Conservation (phyloP, 2,888 invertebrate genomes). For the Lycia hirtaria region DNA sequence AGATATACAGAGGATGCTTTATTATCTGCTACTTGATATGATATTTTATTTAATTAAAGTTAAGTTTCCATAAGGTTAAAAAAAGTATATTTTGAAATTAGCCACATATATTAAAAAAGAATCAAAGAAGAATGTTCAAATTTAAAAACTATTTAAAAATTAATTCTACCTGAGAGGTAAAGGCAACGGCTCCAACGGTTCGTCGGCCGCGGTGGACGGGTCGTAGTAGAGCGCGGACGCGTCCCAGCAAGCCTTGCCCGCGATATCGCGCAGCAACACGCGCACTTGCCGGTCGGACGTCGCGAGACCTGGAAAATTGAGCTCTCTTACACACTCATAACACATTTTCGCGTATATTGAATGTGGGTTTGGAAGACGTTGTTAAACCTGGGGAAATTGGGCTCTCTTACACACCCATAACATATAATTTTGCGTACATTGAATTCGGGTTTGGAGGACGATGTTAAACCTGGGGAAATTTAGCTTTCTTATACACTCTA, state of each 20-base stretch:
- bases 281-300: constrained; percentile 94
- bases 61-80: too few species aligned
- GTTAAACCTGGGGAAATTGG: constrained; percentile 87
- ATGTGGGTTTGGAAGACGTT: constrained; percentile 72
- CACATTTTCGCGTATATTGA: neutral
- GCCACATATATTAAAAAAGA: too few species aligned
- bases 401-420: neutral
- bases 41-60: too few species aligned
- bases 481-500: neutral
- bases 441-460: constrained; percentile 65
- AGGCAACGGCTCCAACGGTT: constrained; percentile 61
- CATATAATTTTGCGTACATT: neutral
- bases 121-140: too few species aligned
- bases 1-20: too few species aligned
- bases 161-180: constrained; percentile 58
- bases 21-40: too few species aligned
- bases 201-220: constrained; percentile 77
- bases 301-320: constrained; percentile 86
- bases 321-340: neutral
- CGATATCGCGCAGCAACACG: constrained; percentile 94
- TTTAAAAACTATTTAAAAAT: too few species aligned
- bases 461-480: constrained; percentile 87
- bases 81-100: too few species aligned
- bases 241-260: constrained; percentile 98
- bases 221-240: constrained; percentile 95